These are phyloP conservation scores for Carollia perspicillata DNA, from an alignment of 2,113 vertebrate genomes.

Conservation along the genomic window DNA sequence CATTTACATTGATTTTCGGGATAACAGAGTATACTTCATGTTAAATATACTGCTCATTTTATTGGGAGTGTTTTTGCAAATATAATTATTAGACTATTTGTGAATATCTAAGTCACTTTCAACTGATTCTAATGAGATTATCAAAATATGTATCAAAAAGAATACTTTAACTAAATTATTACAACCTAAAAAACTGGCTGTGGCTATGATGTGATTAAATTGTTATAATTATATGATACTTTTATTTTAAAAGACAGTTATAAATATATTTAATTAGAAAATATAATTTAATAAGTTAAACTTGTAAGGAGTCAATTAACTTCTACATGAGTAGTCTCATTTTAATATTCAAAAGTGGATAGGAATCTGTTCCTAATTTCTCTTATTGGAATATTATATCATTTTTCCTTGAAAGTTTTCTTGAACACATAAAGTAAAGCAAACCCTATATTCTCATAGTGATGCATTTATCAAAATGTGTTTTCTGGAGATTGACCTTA, in stretches of 20 bases:
- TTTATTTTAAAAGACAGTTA: slow-evolving; percentile 2
- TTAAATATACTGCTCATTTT: slow-evolving; percentile 12
- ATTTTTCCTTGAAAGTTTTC: slow-evolving; percentile 7
- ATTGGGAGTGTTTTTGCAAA: slow-evolving; percentile 31
- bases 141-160: slow-evolving; percentile 10
- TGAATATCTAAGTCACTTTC: slow-evolving; percentile 23
- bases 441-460: not conserved
- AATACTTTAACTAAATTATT: slow-evolving; percentile 42
- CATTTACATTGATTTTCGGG: not conserved
- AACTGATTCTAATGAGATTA: slow-evolving; percentile 32
- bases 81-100: slow-evolving; percentile 18
- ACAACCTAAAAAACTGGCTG: not conserved
- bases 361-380: not conserved
- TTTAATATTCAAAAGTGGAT: slow-evolving; percentile 17
- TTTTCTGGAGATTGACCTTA: slow-evolving; percentile 15
- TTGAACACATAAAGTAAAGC: not conserved
- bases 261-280: slow-evolving; percentile 49
- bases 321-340: not conserved
- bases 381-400: not conserved
- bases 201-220: slow-evolving; percentile 30
- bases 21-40: slow-evolving; percentile 9
- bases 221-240: slow-evolving; percentile 7
- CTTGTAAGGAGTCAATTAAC: not conserved
- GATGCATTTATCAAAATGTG: not conserved
- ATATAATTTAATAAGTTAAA: not conserved